These are phyloP conservation scores for Panzeria rudis DNA, from an alignment of 2,888 invertebrate species.

Conservation along the genomic window DNA sequence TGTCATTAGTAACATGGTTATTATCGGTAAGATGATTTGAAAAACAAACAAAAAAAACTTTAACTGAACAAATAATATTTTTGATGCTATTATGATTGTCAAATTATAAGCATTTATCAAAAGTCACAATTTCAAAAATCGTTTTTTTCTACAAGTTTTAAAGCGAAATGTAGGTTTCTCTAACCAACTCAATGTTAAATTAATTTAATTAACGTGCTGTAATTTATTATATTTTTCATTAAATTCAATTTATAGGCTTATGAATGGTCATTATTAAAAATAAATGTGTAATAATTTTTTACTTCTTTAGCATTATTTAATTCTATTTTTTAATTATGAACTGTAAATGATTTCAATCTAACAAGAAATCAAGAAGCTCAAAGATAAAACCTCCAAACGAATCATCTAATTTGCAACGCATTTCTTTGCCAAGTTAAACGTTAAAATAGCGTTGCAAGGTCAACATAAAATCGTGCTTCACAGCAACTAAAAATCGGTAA, in stretches of 20 bases:
- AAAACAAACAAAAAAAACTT: no score
- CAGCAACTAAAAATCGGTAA: conserved; percentile 47
- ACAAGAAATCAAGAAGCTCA: conserved; percentile 44
- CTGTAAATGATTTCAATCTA: conserved; percentile 20
- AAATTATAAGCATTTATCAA: conserved; percentile 48
- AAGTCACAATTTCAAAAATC: conserved; percentile 11
- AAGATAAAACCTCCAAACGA: conserved; percentile 49
- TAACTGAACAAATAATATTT: conserved; percentile 18
- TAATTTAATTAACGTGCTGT: conserved; percentile 24
- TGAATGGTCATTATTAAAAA: conserved; percentile 44
- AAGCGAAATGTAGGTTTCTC: neutral
- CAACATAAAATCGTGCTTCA: conserved; percentile 68
- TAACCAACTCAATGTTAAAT: conserved; percentile 18
- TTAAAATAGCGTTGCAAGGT: conserved; percentile 71
- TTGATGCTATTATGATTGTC: conserved; percentile 16
- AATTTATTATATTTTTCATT: conserved; percentile 34
- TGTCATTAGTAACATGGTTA: conserved; percentile 68
- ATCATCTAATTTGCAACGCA: conserved; percentile 71
- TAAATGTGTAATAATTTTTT: conserved; percentile 37
- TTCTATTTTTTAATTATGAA: conserved; percentile 32
- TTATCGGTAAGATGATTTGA: conserved; percentile 55
- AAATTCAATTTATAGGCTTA: conserved; percentile 52
- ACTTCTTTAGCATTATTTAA: conserved; percentile 11
- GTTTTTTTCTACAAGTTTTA: neutral
- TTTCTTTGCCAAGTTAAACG: conserved; percentile 73